Evolutionary conservation across 2,797 vertebrate genomes (phyloP).

Genomic region (Tragopan temminckii): DNA sequence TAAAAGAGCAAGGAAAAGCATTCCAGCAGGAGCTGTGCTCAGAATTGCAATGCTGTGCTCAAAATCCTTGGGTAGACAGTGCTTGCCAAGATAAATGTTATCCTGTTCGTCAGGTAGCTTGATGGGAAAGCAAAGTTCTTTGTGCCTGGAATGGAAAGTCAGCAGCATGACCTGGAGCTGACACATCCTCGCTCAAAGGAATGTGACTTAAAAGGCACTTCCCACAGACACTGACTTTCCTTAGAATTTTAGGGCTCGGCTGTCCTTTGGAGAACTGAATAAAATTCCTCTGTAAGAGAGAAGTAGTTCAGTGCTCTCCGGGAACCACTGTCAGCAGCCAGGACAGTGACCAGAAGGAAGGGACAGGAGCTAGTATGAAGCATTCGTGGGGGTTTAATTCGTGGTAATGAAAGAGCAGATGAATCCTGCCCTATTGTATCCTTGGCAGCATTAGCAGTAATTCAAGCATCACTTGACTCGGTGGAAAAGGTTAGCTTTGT

Average conservation of each 20-base stretch:
- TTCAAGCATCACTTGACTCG: constrained; percentile 70
- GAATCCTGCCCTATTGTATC: constrained; percentile 58
- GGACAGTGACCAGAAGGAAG: not conserved
- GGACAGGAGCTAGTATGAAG: not conserved
- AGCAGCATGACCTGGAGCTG: not conserved
- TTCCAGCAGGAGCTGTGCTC: not conserved
- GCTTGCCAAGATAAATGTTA: not conserved
- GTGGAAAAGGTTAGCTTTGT: constrained; percentile 73
- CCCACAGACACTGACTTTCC: not conserved
- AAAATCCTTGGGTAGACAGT: not conserved
- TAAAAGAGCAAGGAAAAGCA: not conserved
- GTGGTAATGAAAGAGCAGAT: constrained; percentile 48
- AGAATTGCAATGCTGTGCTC: not conserved
- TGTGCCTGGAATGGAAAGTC: not conserved
- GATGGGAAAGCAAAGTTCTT: not conserved
- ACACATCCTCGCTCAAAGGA: not conserved
- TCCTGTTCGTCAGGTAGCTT: not conserved
- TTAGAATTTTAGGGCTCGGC: not conserved
- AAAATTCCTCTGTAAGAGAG: not conserved
- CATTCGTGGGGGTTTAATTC: constrained; percentile 14
- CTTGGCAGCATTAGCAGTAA: constrained; percentile 45
- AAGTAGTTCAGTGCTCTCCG: constrained; percentile 7
- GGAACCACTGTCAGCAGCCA: not conserved
- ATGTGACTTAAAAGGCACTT: constrained; percentile 3
- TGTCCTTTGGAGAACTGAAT: constrained; percentile 26